phyloP scores from a whole-genome alignment of 2,797 vertebrate species.

The Coreius guichenoti region DNA sequence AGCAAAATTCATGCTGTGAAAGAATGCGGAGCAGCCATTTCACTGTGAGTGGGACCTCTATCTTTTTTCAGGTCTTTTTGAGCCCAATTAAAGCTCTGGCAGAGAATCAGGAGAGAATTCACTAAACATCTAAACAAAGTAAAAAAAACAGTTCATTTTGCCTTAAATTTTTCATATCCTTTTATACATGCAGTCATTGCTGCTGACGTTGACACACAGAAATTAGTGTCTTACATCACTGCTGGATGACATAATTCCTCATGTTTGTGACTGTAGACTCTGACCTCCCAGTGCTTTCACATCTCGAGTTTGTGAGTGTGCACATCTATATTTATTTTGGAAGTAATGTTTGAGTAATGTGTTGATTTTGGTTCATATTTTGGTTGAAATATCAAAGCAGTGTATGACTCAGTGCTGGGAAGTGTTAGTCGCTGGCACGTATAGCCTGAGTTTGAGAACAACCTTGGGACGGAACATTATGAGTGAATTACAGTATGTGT shows the following conservation, averaged over 20 bases:
- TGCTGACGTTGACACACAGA: not conserved
- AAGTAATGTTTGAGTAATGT: not conserved
- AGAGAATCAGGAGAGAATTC: not conserved
- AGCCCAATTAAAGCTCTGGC: not conserved
- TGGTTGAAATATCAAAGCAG: slow-evolving; percentile 15
- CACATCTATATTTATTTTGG: slow-evolving; percentile 19
- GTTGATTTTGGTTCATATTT: slow-evolving; percentile 10
- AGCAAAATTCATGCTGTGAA: slow-evolving; percentile 28
- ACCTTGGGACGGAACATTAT: not conserved
- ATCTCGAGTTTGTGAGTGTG: slow-evolving; percentile 13
- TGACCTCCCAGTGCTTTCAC: slow-evolving; percentile 33
- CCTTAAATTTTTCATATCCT: not conserved
- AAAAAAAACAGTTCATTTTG: not conserved
- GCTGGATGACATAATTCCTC: not conserved
- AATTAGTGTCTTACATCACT: not conserved
- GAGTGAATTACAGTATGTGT: not conserved
- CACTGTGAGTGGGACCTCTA: not conserved
- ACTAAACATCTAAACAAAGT: not conserved
- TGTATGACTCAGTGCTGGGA: slow-evolving; percentile 14
- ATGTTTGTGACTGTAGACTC: slow-evolving; percentile 12
- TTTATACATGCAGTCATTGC: not conserved
- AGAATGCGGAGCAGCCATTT: slow-evolving; percentile 18
- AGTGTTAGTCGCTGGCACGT: slow-evolving; percentile 12
- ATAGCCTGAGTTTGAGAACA: slow-evolving; percentile 3
- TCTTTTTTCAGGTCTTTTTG: not conserved